Percentiles rank a stretch among this genome's conserved stretches.
phyloP scores from a whole-genome alignment of 2,888 invertebrate species.

The Ecliptopera silaceata region DNA sequence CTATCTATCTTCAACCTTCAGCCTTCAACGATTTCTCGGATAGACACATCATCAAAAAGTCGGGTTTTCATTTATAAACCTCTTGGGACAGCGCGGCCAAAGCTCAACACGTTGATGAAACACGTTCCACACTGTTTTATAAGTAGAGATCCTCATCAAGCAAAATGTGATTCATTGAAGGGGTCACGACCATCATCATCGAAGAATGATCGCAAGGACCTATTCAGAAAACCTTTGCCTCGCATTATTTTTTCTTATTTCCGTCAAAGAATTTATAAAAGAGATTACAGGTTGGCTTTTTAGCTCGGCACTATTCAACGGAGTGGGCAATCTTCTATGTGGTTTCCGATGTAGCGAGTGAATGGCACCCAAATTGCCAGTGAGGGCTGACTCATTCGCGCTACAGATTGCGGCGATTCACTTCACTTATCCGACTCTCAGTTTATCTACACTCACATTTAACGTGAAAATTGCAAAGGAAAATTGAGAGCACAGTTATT shows the following conservation, averaged over 20 bases:
- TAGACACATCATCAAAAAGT: too few relatives aligned
- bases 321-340: slow-evolving; percentile 66
- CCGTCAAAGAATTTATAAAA: slow-evolving; percentile 40
- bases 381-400: slow-evolving; percentile 68
- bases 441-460: slow-evolving; percentile 42
- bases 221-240: background rate
- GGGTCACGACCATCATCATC: too few relatives aligned
- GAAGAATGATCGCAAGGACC: too few relatives aligned
- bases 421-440: slow-evolving; percentile 55
- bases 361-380: slow-evolving; percentile 74
- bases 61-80: too few relatives aligned
- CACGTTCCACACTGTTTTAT: too few relatives aligned
- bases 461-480: slow-evolving; percentile 15
- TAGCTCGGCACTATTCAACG: slow-evolving; percentile 55
- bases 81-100: too few relatives aligned
- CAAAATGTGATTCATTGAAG: too few relatives aligned
- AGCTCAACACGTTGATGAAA: too few relatives aligned
- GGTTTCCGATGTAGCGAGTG: slow-evolving; percentile 69
- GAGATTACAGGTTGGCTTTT: slow-evolving; percentile 52
- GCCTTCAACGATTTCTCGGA: too few relatives aligned
- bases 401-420: slow-evolving; percentile 67
- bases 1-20: too few relatives aligned
- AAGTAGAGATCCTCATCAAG: too few relatives aligned
- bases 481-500: background rate
- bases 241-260: slow-evolving; percentile 9